Percentiles rank a stretch among this genome's conserved stretches.
These are phyloP conservation scores for Conomelus anceps DNA, from an alignment of 2,888 invertebrate species.

Conservation along the genomic window DNA sequence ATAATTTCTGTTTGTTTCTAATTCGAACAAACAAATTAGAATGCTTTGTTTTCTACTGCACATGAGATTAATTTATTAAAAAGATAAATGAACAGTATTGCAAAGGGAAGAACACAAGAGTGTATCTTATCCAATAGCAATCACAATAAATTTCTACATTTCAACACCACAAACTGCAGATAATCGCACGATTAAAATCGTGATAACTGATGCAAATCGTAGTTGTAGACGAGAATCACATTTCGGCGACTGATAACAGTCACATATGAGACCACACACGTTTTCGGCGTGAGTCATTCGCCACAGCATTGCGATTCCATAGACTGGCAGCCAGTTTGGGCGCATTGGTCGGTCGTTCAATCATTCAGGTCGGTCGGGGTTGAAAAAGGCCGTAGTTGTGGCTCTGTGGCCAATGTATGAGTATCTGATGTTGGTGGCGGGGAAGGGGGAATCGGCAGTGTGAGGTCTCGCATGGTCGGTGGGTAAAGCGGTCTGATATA, in stretches of 20 bases:
- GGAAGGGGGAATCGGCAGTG: neutral
- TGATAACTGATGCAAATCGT: no score
- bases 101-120: no score
- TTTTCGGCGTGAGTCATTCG: neutral
- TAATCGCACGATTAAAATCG: no score
- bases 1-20: no score
- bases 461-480: neutral
- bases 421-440: neutral
- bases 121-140: neutral
- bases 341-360: neutral
- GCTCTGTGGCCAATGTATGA: neutral
- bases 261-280: neutral
- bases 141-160: neutral
- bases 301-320: neutral
- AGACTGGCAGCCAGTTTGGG: neutral
- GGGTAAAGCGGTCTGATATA: neutral
- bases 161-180: neutral
- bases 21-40: neutral
- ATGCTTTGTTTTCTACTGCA: no score
- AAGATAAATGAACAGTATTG: no score
- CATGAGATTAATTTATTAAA: no score
- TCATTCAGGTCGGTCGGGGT: neutral
- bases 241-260: neutral
- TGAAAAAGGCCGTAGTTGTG: neutral
- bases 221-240: neutral